Conservation (phyloP, 2,797 vertebrate species). For the Mus caroli region DNA sequence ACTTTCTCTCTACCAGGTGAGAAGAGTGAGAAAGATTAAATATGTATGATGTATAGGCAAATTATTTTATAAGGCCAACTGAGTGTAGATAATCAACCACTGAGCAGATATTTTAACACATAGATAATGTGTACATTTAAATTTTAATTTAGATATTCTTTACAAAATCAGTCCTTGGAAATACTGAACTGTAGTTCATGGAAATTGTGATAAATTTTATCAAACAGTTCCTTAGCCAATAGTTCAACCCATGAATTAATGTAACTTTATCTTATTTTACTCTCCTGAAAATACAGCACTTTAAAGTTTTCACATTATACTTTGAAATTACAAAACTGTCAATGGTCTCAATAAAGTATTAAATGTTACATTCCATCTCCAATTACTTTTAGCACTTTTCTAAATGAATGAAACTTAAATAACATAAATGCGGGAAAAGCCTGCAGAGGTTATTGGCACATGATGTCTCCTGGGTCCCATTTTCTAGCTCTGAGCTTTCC, state of each 20-base stretch:
- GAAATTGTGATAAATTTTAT: conserved; percentile 5
- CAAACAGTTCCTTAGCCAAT: neutral
- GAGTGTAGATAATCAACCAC: neutral
- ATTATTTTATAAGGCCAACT: neutral
- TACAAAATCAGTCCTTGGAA: neutral
- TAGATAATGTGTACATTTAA: neutral
- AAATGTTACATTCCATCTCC: conserved; percentile 54
- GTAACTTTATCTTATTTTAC: conserved; percentile 56
- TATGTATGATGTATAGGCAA: neutral
- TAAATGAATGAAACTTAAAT: conserved; percentile 56
- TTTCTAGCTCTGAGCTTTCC: too few relatives aligned
- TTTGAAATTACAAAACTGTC: conserved; percentile 65
- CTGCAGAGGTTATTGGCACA: too few relatives aligned
- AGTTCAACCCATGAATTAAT: conserved; percentile 47
- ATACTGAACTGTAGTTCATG: neutral
- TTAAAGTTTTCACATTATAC: conserved; percentile 51
- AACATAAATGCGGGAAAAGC: neutral
- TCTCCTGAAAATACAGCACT: conserved; percentile 43
- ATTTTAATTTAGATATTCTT: neutral
- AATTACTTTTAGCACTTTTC: conserved; percentile 10
- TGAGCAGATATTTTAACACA: neutral
- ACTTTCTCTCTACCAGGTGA: neutral
- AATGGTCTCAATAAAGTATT: conserved; percentile 37
- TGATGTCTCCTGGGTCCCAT: too few relatives aligned
- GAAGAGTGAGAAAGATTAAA: neutral